phyloP scores from a whole-genome alignment of 2,888 invertebrate genomes.

The Calameuta pallipes region DNA sequence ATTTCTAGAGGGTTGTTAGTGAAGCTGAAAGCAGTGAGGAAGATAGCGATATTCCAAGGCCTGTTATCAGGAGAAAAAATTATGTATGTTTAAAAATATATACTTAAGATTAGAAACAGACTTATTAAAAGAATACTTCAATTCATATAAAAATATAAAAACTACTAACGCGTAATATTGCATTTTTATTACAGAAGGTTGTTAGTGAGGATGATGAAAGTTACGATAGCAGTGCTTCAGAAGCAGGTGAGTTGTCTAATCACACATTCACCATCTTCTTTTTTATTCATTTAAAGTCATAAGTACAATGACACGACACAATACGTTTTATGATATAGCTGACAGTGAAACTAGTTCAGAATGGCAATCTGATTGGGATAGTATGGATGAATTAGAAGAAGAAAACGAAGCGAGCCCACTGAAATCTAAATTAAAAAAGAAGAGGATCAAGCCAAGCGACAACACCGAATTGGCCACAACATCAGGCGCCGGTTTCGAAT shows the following conservation, averaged over 20 bases:
- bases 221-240: constrained; percentile 39
- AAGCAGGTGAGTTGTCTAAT: constrained; percentile 25
- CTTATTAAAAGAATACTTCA: constrained; percentile 7
- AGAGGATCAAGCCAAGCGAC: constrained; percentile 3
- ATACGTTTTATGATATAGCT: constrained; percentile 22
- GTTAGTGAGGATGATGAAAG: constrained; percentile 46
- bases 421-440: constrained; percentile 23
- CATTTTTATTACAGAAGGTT: constrained; percentile 40
- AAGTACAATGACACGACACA: not conserved
- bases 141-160: not conserved
- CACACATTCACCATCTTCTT: not conserved
- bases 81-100: constrained; percentile 41
- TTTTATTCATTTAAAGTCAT: constrained; percentile 18
- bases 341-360: constrained; percentile 44
- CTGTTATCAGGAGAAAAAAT: constrained; percentile 46
- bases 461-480: constrained; percentile 4
- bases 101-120: constrained; percentile 5
- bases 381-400: constrained; percentile 42
- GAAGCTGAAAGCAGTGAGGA: constrained; percentile 64
- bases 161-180: constrained; percentile 1
- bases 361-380: constrained; percentile 62
- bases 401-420: constrained; percentile 12
- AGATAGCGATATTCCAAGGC: constrained; percentile 46
- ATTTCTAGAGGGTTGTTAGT: constrained; percentile 70
- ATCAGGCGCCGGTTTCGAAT: constrained; percentile 56